phyloP scores from a whole-genome alignment of 2,113 vertebrate genomes.

The Macquaria ambigua region DNA sequence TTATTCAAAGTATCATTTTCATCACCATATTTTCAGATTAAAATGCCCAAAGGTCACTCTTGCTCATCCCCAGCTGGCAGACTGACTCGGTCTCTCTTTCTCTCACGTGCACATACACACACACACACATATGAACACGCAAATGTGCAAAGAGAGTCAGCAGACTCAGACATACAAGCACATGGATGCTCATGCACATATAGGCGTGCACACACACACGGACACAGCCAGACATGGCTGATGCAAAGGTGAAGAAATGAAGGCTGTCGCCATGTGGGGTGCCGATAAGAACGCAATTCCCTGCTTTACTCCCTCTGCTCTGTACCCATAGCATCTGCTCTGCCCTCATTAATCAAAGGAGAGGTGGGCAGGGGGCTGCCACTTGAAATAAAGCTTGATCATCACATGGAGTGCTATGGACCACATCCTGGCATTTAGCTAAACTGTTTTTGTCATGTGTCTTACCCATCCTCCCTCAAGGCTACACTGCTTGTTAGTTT shows the following conservation, averaged over 20 bases:
- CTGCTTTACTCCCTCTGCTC: conserved; percentile 49
- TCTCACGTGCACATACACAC: background rate
- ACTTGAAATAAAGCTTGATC: conserved; percentile 68
- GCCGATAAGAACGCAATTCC: conserved; percentile 32
- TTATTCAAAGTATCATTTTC: background rate
- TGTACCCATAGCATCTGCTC: conserved; percentile 73
- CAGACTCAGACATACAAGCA: conserved; percentile 1
- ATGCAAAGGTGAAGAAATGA: conserved; percentile 71
- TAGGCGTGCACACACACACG: background rate
- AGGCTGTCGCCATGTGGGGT: conserved; percentile 45
- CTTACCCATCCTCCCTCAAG: conserved; percentile 47
- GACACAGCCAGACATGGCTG: conserved; percentile 54
- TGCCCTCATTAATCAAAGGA: conserved; percentile 76
- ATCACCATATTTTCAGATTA: background rate
- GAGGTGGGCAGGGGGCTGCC: conserved; percentile 69
- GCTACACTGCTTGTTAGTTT: conserved; percentile 61
- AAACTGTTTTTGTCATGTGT: conserved; percentile 53
- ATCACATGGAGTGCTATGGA: conserved; percentile 51
- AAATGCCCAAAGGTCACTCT: background rate
- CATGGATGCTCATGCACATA: conserved; percentile 14
- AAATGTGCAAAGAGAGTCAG: conserved; percentile 1
- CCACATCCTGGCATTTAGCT: conserved; percentile 49
- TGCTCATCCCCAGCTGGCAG: background rate
- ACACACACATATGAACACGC: background rate
- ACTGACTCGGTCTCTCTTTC: background rate